A percentile compares a stretch with the other conserved stretches of the same genome.
phyloP scores from a whole-genome alignment of 2,113 vertebrate species.

The Saccopteryx leptura region DNA sequence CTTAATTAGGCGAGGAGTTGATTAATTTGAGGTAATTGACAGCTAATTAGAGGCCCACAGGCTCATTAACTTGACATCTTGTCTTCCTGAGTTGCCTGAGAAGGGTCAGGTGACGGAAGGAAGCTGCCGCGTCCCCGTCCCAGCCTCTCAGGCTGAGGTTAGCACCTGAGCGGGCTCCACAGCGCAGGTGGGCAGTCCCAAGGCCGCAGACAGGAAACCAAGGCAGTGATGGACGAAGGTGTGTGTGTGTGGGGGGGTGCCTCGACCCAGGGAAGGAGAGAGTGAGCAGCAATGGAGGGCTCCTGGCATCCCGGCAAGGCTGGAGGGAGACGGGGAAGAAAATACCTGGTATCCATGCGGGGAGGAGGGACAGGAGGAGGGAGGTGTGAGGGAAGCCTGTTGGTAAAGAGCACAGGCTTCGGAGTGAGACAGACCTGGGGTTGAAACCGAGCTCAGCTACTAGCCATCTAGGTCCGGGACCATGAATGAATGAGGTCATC shows the following conservation, averaged over 20 bases:
- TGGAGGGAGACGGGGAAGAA: background rate
- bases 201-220: background rate
- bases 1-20: conserved; percentile 99
- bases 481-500: background rate
- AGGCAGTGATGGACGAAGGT: background rate
- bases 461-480: background rate
- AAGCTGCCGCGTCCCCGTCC: conserved; percentile 66
- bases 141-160: background rate
- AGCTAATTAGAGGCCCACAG: conserved; percentile 97
- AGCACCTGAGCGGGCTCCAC: background rate
- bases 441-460: background rate
- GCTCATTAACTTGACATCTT: conserved; percentile 97
- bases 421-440: background rate
- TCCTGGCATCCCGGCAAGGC: background rate
- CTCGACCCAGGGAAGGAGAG: background rate
- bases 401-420: background rate
- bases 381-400: background rate
- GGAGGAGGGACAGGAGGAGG: background rate
- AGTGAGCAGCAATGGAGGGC: background rate
- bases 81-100: conserved; percentile 91
- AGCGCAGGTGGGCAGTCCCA: background rate
- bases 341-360: background rate
- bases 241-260: background rate
- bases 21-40: conserved; percentile 99
- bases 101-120: conserved; percentile 90